Conservation (phyloP, 2,888 invertebrate species). For the Busseola fusca region DNA sequence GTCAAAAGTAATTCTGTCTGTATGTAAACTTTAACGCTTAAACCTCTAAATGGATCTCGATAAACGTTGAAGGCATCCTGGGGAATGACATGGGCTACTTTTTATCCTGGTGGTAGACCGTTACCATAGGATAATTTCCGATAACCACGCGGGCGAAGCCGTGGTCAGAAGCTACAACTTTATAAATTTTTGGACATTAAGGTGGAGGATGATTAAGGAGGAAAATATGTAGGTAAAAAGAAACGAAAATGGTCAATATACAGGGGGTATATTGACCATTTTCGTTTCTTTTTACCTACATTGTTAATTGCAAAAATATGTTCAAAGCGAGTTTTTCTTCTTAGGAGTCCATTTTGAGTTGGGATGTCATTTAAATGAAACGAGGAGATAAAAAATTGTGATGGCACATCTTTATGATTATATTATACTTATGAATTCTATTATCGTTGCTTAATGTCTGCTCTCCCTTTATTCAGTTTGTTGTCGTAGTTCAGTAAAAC, state of each 20-base stretch:
- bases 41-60: neutral
- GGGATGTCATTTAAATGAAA: conserved; percentile 16
- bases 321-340: neutral
- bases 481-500: conserved; percentile 38
- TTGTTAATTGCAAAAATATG: neutral
- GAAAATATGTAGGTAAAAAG: no score
- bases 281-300: neutral
- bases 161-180: neutral
- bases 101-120: neutral
- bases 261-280: no score
- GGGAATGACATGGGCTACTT: no score
- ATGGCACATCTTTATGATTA: neutral
- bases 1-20: no score
- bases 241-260: no score
- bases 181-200: neutral
- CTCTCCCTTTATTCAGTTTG: conserved; percentile 40
- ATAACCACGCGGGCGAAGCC: neutral
- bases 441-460: conserved; percentile 41
- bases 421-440: conserved; percentile 14
- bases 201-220: no score
- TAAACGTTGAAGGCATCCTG: neutral
- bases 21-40: neutral
- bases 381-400: conserved; percentile 14
- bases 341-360: neutral
- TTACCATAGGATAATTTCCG: neutral